phyloP scores from a whole-genome alignment of 2,113 vertebrate genomes.

The Rafetus swinhoei region DNA sequence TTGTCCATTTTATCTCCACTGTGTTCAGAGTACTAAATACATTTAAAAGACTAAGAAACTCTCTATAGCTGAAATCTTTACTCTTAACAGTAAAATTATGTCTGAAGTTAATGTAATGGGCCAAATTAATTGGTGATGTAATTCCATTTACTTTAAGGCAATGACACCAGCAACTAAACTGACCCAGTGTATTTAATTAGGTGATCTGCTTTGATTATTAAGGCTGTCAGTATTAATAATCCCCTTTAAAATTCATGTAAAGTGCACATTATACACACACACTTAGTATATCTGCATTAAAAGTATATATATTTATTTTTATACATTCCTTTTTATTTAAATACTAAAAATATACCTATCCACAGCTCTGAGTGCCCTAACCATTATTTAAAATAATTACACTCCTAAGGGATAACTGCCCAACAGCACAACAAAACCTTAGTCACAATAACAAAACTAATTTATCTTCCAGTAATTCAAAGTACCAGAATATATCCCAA shows the following conservation, averaged over 20 bases:
- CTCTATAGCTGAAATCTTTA: slow-evolving; percentile 20
- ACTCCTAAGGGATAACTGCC: neutral
- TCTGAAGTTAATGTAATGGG: slow-evolving; percentile 4
- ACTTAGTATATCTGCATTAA: neutral
- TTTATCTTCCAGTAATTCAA: neutral
- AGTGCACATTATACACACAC: neutral
- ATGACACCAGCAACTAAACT: neutral
- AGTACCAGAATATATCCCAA: neutral
- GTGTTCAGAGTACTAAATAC: slow-evolving; percentile 32
- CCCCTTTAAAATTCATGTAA: neutral
- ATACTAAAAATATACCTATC: neutral
- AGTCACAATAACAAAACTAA: neutral
- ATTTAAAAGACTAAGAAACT: neutral
- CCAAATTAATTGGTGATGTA: slow-evolving; percentile 42
- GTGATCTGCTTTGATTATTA: slow-evolving; percentile 12
- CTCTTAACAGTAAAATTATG: slow-evolving; percentile 33
- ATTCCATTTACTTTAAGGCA: neutral
- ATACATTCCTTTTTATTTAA: slow-evolving; percentile 7
- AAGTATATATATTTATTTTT: neutral
- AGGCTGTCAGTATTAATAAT: neutral
- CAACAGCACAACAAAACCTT: neutral
- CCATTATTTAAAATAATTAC: neutral
- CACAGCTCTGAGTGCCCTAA: neutral
- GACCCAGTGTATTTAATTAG: neutral
- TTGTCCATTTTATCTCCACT: neutral